Evolutionary conservation across 1,140 invertebrate species (phyloP), one percentile per base, ranked within the genome.

Genomic region (Drosophila neocordata): DNA sequence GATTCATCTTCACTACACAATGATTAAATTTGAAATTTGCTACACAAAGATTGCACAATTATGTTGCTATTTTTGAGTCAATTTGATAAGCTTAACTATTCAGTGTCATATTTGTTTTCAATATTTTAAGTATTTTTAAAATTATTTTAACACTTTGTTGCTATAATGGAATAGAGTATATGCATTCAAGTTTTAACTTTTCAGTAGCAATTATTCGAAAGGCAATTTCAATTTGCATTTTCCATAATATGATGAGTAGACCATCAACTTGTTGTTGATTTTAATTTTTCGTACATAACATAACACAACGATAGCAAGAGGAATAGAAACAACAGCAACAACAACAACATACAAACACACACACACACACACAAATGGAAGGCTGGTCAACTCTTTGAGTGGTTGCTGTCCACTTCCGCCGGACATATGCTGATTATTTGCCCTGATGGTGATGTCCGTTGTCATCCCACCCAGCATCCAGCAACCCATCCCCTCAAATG

Each of bases 361-460:
- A 56, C 51, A 57, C 2, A 44, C 12, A 22, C 53, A 57, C 52
- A 57, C 13, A 34, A 9, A 24, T 13, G 4, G 11, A 11, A n/a
- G 63, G 62, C 64, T 61, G 51, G 34, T 73, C 37, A 64, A 60
- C 41, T 67, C 37, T 48, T 48, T 48, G 41, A 48, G 41, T 48
- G 41, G 41, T 48, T 48, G 41, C 41, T 20, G 41, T 48, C 57
- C 31, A 66, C 63, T 56, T 55, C 61, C 71, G 69, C 37, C 63
- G 59, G 77, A 69, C 77, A 84, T 75, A 78, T 77, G 77, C 69
- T 70, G 76, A 84, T 84, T 65, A 84, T 79, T 66, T 69, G 76
- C 66, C 53, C 76, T 38, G 22, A 68, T 52, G 58, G 56, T 70
- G 60, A 59, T 62, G 74, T 20, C 64, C 59, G 73, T 24, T 69